phyloP scores from a whole-genome alignment of 2,888 invertebrate species.

The Trissolcus japonicus region DNA sequence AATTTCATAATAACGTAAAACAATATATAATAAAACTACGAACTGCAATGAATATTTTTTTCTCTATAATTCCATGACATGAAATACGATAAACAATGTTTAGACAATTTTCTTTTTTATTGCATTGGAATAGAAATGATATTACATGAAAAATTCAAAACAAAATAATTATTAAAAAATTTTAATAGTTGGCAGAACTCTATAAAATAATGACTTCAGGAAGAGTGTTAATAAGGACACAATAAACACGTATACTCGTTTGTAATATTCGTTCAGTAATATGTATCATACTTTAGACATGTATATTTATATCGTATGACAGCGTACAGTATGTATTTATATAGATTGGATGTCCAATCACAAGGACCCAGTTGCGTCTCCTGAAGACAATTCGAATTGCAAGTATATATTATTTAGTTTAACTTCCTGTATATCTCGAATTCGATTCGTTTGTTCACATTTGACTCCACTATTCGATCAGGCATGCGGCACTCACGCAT shows the following conservation, averaged over 20 bases:
- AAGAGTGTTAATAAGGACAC: constrained; percentile 48
- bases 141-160: no score
- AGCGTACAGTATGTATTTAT: constrained; percentile 74
- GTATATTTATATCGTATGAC: constrained; percentile 76
- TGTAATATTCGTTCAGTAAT: constrained; percentile 61
- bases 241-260: constrained; percentile 61
- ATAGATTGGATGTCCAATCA: constrained; percentile 73
- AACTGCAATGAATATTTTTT: background rate
- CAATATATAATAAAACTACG: background rate
- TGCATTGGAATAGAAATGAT: background rate
- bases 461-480: constrained; percentile 13
- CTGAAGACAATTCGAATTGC: constrained; percentile 50
- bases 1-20: no score
- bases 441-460: constrained; percentile 40
- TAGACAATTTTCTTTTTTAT: background rate
- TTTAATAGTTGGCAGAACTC: background rate
- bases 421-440: constrained; percentile 53
- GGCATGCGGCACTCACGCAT: constrained; percentile 13
- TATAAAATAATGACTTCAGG: background rate
- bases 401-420: constrained; percentile 59
- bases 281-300: constrained; percentile 73
- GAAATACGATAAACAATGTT: background rate
- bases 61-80: background rate
- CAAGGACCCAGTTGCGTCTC: constrained; percentile 66
- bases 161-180: no score